These are phyloP conservation scores for Tuberolachnus salignus DNA, from an alignment of 2,888 invertebrate species.

Conservation along the genomic window DNA sequence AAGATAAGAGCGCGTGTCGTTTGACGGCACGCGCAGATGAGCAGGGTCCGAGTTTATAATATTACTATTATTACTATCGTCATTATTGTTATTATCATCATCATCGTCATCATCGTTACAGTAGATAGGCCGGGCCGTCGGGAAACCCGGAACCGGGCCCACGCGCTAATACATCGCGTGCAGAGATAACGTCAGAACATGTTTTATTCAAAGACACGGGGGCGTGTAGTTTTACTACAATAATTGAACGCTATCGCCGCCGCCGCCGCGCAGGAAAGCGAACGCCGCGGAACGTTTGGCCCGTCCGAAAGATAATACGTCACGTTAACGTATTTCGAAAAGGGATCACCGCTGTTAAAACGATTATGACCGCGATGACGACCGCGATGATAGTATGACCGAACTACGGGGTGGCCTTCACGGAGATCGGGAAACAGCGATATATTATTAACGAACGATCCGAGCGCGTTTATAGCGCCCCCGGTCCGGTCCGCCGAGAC, in stretches of 20 bases:
- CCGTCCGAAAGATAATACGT: constrained; percentile 32
- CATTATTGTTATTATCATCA: no score
- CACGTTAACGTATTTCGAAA: constrained; percentile 9
- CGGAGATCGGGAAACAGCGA: not conserved
- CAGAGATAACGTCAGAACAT: constrained; percentile 38
- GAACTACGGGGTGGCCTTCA: no score
- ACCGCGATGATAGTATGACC: no score
- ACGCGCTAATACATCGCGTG: constrained; percentile 11
- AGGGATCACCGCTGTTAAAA: not conserved
- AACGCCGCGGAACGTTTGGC: not conserved
- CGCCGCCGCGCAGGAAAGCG: not conserved
- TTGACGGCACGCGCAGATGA: no score
- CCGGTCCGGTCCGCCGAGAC: no score
- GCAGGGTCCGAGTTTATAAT: no score
- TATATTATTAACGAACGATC: not conserved
- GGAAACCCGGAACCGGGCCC: not conserved
- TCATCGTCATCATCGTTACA: no score
- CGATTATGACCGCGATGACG: not conserved
- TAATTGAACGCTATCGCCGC: not conserved
- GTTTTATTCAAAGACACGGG: constrained; percentile 31
- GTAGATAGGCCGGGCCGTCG: no score
- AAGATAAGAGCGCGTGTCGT: no score
- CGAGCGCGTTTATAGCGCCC: not conserved
- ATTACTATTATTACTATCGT: no score
- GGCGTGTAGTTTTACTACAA: no score